Evolutionary conservation across 2,888 invertebrate species (phyloP), one percentile per base, ranked within the genome.

Genomic region (Caenorhabditis sp.): DNA sequence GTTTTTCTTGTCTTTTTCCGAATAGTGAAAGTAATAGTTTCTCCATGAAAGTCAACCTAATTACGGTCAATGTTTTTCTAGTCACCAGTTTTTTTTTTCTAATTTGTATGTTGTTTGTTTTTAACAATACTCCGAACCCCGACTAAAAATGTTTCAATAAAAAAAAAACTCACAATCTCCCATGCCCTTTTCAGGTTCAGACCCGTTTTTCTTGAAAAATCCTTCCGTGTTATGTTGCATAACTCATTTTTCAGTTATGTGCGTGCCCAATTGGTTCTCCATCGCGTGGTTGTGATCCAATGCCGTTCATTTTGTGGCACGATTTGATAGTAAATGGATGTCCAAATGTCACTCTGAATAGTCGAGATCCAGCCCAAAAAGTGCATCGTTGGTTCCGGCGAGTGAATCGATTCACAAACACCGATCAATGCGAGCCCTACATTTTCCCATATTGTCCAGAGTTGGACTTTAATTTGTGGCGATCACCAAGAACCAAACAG

Each of bases 391-490:
- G 87, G 87, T 87, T 87, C 82, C 68, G 87, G 71, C 66, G 86
- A 62, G 85, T 87, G 27, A 87, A 87, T 67, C 78, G 87, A 31
- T 87, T 86, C 81, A 82, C 84, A 21, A 87, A 87, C 74, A 86
- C 86, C 10, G 87, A 87, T 62, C 86, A 86, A 62, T 87, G 87
- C 68, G 86, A 85, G 53, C 81, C 81, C 5, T 87, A 87, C 78
- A 84, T 86, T 66, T 87, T 87, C 83, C 87, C 87, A 43, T 86
- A 86, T 70, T 87, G 87, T 63, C 81, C 84, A 26, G 86, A 87
- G 66, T 72, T 88, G 31, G 87, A 87, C 68, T 87, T 86, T 78
- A 87, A 87, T 69, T 70, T 87, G 58, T 87, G 87, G 87, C 74
- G 86, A 55, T 87, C 87, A 8, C 87, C 87, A 37, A 77, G 85